Conservation (phyloP, 2,797 vertebrate species). For the Podargus strigoides region DNA sequence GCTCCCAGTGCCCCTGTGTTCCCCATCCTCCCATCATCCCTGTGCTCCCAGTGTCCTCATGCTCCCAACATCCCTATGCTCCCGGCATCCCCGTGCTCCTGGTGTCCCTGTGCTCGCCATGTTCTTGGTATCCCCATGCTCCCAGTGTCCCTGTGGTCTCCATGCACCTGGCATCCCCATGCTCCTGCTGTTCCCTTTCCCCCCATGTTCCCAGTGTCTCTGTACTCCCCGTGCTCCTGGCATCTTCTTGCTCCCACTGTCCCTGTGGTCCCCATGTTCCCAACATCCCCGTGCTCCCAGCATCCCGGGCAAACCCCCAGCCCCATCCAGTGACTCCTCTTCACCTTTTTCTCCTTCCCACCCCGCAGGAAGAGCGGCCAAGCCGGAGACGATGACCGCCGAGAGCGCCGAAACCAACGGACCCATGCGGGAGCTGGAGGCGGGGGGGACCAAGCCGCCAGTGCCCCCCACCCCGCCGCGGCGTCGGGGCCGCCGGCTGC, state of each 20-base stretch:
- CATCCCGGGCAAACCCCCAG: neutral
- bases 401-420: slow-evolving; percentile 5
- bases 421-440: slow-evolving; percentile 35
- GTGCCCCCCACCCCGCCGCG: neutral
- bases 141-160: neutral
- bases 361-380: slow-evolving; percentile 2
- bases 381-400: slow-evolving; percentile 27
- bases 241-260: neutral
- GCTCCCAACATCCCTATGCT: no score
- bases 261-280: no score
- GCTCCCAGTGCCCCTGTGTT: no score
- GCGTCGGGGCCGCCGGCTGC: slow-evolving; percentile 75
- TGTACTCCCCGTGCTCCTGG: no score
- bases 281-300: neutral
- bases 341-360: neutral
- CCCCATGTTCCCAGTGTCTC: neutral
- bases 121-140: neutral
- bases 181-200: neutral
- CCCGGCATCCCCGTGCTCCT: no score
- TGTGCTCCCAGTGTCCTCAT: no score
- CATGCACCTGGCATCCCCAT: neutral
- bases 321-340: neutral
- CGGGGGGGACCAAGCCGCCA: neutral
- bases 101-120: rapidly evolving
- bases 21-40: no score